phyloP scores from a whole-genome alignment of 2,113 vertebrate genomes.

The Paramisgurnus dabryanus region DNA sequence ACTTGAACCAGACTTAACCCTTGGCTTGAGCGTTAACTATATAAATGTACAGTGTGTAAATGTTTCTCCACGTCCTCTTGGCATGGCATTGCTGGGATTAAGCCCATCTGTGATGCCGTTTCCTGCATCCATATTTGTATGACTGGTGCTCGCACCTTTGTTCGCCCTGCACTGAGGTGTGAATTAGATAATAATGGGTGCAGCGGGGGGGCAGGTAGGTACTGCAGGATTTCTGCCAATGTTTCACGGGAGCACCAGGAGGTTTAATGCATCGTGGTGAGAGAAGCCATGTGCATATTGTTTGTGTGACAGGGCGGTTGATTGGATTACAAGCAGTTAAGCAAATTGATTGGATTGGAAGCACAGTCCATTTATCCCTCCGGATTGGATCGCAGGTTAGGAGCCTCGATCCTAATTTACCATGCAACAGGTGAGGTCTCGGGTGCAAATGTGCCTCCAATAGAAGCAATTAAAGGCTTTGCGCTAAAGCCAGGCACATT shows the following conservation, averaged over 20 bases:
- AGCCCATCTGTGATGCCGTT: not conserved
- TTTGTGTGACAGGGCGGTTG: constrained; percentile 71
- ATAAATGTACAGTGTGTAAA: not conserved
- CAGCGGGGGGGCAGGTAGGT: constrained; percentile 69
- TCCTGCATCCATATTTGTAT: not conserved
- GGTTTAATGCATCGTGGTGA: constrained; percentile 23
- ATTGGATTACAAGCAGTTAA: constrained; percentile 80
- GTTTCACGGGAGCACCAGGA: constrained; percentile 58
- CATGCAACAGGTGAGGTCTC: constrained; percentile 62
- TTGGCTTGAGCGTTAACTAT: not conserved
- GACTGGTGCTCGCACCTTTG: constrained; percentile 59
- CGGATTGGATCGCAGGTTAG: constrained; percentile 70
- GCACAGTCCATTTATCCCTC: constrained; percentile 70
- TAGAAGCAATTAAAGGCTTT: constrained; percentile 59
- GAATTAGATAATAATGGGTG: constrained; percentile 73
- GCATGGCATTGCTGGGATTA: not conserved
- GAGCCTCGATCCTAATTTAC: constrained; percentile 69
- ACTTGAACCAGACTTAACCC: not conserved
- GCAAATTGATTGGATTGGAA: constrained; percentile 71
- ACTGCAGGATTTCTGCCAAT: constrained; percentile 71
- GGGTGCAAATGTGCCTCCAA: constrained; percentile 44
- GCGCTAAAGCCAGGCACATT: constrained; percentile 53
- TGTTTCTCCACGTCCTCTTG: not conserved
- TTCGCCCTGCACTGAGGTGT: constrained; percentile 66
- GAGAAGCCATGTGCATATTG: constrained; percentile 58